A percentile compares a stretch with the other conserved stretches of the same genome.
Evolutionary conservation across 1,140 invertebrate genomes (phyloP).

Genomic region (Zaprionus inermis): DNA sequence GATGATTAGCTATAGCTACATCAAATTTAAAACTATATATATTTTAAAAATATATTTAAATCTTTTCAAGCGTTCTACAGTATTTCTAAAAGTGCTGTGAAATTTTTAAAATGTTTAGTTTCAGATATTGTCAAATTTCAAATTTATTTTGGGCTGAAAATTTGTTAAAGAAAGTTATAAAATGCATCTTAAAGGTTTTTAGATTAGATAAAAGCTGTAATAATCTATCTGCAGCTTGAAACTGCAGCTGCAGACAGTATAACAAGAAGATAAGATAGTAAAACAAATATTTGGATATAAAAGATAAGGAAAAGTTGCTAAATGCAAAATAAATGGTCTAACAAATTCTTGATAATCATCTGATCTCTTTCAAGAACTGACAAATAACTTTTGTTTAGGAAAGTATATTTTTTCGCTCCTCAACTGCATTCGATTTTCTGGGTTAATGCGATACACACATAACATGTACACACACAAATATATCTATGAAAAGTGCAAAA

Average conservation of each 20-base stretch:
- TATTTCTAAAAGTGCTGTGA: slow-evolving; percentile 21
- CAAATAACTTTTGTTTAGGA: background rate
- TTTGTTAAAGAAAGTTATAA: slow-evolving; percentile 5
- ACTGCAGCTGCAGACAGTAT: slow-evolving; percentile 2
- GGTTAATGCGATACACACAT: slow-evolving; percentile 40
- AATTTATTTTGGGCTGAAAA: slow-evolving; percentile 17
- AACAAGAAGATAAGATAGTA: background rate
- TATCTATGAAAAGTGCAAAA: background rate
- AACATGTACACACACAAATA: slow-evolving; percentile 21
- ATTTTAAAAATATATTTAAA: background rate
- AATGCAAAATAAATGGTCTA: background rate
- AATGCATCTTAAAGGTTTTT: background rate
- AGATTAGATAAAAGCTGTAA: background rate
- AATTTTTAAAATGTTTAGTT: slow-evolving; percentile 6
- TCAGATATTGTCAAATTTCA: background rate
- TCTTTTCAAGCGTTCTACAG: background rate
- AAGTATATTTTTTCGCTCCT: no score
- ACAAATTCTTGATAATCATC: background rate
- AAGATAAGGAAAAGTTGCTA: background rate
- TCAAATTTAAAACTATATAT: background rate
- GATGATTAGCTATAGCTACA: slow-evolving; percentile 39
- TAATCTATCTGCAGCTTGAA: background rate
- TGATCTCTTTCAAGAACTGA: background rate
- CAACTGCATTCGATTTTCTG: slow-evolving; percentile 13
- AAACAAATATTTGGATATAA: background rate